Percentiles rank a stretch among this genome's conserved stretches.
phyloP scores from a whole-genome alignment of 1,140 invertebrate genomes.

The Macrosteles quadrilineatus region DNA sequence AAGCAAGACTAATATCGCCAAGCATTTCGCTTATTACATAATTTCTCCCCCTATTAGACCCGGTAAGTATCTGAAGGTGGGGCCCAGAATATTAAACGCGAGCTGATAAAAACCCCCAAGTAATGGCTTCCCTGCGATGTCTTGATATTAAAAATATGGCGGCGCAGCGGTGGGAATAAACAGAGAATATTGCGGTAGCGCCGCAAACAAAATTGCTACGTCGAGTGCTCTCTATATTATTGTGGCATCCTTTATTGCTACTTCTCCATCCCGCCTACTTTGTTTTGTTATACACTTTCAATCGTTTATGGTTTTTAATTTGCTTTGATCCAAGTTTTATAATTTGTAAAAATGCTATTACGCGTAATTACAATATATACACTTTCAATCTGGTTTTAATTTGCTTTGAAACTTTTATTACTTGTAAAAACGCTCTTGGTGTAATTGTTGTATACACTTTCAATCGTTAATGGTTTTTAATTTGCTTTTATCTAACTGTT shows the following conservation, averaged over 20 bases:
- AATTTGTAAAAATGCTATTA: neutral
- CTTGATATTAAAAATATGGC: conserved; percentile 26
- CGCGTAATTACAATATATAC: neutral
- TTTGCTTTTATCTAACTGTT: neutral
- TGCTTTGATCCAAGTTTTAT: neutral
- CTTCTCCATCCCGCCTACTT: neutral
- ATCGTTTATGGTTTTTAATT: neutral
- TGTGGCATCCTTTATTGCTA: neutral
- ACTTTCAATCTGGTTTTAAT: neutral
- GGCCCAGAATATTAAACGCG: conserved; percentile 10
- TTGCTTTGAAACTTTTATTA: neutral
- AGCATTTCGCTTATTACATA: conserved; percentile 17
- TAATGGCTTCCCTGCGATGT: conserved; percentile 8
- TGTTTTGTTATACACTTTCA: neutral
- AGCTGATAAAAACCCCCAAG: conserved; percentile 7
- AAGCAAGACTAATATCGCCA: neutral
- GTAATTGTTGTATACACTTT: neutral
- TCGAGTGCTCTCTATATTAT: conserved; percentile 16
- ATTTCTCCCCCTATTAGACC: neutral
- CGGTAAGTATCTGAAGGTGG: neutral
- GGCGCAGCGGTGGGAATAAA: conserved; percentile 17
- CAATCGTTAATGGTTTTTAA: neutral
- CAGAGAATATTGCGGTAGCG: conserved; percentile 13
- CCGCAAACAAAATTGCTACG: conserved; percentile 3
- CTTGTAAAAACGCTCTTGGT: neutral